Evolutionary conservation across 2,113 vertebrate genomes (phyloP).

Genomic region (Leptocoma aspasia): DNA sequence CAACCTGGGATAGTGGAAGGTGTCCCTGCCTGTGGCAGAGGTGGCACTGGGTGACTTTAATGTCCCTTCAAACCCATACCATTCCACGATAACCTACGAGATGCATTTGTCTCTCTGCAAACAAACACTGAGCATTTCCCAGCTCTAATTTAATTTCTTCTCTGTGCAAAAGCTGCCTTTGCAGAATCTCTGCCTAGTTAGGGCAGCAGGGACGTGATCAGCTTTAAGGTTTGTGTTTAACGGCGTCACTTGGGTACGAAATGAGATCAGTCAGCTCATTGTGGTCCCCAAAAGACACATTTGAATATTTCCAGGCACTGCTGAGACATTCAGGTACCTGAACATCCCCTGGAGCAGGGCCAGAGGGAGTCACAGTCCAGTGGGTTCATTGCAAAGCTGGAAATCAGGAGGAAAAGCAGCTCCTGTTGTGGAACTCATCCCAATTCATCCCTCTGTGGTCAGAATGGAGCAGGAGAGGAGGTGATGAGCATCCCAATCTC

Average conservation of each 20-base stretch:
- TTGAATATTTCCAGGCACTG: not conserved
- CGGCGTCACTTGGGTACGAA: fast-evolving
- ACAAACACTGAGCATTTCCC: not conserved
- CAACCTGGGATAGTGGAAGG: fast-evolving
- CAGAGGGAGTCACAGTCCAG: not conserved
- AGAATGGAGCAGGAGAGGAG: not conserved
- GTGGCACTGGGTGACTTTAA: not conserved
- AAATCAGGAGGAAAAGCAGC: not conserved
- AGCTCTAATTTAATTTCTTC: not conserved
- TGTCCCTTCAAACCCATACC: not conserved
- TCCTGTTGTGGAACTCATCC: not conserved
- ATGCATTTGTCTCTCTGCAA: not conserved
- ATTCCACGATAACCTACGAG: fast-evolving
- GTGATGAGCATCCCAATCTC: not conserved
- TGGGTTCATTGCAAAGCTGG: not conserved
- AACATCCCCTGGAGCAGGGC: not conserved
- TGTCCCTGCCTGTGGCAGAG: not conserved
- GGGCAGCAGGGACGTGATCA: not conserved
- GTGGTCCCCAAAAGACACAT: not conserved
- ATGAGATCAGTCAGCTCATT: not conserved
- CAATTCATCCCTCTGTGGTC: not conserved
- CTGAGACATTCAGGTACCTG: not conserved
- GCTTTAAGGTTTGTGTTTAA: not conserved
- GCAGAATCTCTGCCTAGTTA: not conserved
- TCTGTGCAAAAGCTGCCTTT: not conserved